Evolutionary conservation across 2,888 invertebrate genomes (phyloP), one percentile per base, ranked within the genome.

Genomic region (Hemaris fuciformis): DNA sequence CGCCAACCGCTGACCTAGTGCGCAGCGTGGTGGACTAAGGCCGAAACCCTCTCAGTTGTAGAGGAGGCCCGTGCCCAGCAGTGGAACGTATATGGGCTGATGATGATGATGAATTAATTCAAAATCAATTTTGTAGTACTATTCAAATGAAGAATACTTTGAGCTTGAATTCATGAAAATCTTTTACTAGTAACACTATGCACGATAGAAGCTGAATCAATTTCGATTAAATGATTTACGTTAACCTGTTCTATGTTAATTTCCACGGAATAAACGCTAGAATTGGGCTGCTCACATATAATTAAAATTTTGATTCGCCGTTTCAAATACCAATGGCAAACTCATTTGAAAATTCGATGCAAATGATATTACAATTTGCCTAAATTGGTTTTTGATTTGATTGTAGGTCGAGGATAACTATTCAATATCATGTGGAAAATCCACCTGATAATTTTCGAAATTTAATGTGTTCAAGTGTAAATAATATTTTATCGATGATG

Each of bases 331-430:
- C 57, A 65, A 67, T 70, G 70, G 66, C 61, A 46, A 62, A 62
- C 69, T 72, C 65, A 72, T 72, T 74, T 68, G 71, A 68, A 76
- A 76, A 74, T 73, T 70, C 67, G 71, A 74, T 68, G 67, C 67
- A 66, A 67, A 73, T 67, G 57, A 57, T 63, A 57, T 62, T 64
- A 62, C 68, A 68, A 65, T 70, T 73, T 67, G 63, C 59, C 65
- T 62, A 62, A 67, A 73, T 73, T 72, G 67, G 68, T 66, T 71
- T 68, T 64, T 68, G 64, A 73, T 73, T 63, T 64, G 67, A 69
- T 69, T 68, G 62, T 64, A 20, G 58, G 38, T 61, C 59, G 46
- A 64, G 66, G 66, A 68, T 69, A 74, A 66, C 62, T 61, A 61
- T 45, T 13, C 18, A 41, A 61, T 45, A 42, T 38, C 48, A 48